Base-by-base conservation (phyloP, 2,113 vertebrate genomes). In the Ploceus nigricollis region DNA sequence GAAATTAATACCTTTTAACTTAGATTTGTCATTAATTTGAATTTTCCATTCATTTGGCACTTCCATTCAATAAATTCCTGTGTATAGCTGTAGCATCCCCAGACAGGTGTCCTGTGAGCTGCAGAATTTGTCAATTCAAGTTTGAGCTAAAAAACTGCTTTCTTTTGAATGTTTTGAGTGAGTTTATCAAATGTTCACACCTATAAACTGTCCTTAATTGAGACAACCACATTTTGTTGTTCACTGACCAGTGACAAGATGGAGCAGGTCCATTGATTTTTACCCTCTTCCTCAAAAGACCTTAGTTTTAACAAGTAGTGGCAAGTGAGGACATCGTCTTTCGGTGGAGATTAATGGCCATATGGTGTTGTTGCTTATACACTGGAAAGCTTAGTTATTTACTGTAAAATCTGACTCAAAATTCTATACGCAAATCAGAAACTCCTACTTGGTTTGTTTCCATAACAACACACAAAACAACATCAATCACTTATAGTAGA, bases 391-490 rank as follows among this genome's bases (percentile, higher is more conserved):
- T 82, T 81, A 88, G 85, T 94, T 95, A 88, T 94, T 97, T 96
- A 95, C 94, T 94, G 93, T 96, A 96, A 96, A 93, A 96, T 97
- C 79, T 94, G 92, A 87, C 79, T 96, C 73, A 82, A 95, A 94
- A 86, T 88, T 90, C 79, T 92, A 65, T 94, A 80, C 5, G 44
- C 85, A 92, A 94, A 91, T 84, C 63, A 88, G 90, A 96, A 84
- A 82, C 92, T 97, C 79, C 90, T 97, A 88, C 94, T 96, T 95
- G 82, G 76, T 96, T 96, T 96, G 95, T 96, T 97, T 94, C 94
- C 90, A 97, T 96, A 94, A 94, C 96, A 93, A 97, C 93, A 81
- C 57, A 60, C 71, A 88, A 94, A 96, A 90, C 92, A 95, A 88
- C 90, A 97, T 96, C 79, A 88, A 91, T 95, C 85, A 88, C 71